These are phyloP conservation scores for Prolemur simus DNA, from an alignment of 2,113 vertebrate species.

Conservation along the genomic window DNA sequence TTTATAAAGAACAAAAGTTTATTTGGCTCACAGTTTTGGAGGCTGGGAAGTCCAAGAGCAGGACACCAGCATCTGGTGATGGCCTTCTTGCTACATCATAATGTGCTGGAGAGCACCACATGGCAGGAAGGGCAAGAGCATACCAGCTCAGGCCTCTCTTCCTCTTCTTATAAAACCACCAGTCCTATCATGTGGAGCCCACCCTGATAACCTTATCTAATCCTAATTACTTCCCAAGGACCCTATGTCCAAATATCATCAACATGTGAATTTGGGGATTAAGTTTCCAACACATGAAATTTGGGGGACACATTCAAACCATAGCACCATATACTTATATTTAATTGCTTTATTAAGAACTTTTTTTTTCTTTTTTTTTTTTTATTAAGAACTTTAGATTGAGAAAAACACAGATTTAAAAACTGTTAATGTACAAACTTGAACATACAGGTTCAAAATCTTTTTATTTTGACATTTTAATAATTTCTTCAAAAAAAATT, in stretches of 20 bases:
- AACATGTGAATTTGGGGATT: background rate
- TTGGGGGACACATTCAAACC: background rate
- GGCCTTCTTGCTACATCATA: background rate
- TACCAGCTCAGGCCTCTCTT: background rate
- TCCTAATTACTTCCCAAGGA: background rate
- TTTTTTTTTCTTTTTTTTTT: no score
- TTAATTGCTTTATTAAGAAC: slow-evolving; percentile 10
- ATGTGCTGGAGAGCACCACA: background rate
- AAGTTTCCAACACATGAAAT: background rate
- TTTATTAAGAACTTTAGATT: background rate
- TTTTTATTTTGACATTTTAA: slow-evolving; percentile 21
- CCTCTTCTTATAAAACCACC: background rate
- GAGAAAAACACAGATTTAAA: background rate
- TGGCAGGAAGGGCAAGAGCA: background rate
- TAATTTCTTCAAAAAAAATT: slow-evolving; percentile 27
- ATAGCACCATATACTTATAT: background rate
- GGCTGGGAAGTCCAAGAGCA: background rate
- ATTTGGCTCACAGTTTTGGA: background rate
- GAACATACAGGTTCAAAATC: background rate
- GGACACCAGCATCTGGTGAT: background rate
- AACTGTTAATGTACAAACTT: background rate
- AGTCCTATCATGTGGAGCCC: background rate
- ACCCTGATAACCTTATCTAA: background rate
- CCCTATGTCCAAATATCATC: background rate
- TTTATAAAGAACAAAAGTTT: background rate